Evolutionary conservation across 2,888 invertebrate species (phyloP).

Genomic region (Panorpa germanica): DNA sequence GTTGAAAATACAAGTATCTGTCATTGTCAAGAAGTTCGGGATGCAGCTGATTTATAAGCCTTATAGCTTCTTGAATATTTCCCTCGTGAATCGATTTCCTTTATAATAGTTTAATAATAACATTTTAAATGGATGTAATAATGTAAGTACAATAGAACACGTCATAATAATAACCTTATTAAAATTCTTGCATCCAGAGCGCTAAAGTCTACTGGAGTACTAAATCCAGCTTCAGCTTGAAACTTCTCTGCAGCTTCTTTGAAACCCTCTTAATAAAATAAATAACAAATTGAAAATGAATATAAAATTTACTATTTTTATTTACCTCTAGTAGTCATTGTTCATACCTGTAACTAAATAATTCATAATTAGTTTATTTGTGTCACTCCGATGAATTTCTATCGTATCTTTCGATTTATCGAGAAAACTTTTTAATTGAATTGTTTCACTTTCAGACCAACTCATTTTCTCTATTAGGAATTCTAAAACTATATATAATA

Average conservation of each 20-base stretch:
- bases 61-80: conserved; percentile 80
- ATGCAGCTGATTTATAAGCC: conserved; percentile 82
- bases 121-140: no score
- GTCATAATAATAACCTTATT: no score
- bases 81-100: conserved; percentile 89
- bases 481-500: no score
- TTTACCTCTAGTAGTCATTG: not conserved
- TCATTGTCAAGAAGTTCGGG: conserved; percentile 92
- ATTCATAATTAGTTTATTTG: conserved; percentile 97
- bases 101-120: no score
- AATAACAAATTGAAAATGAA: conserved; percentile 1
- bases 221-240: conserved; percentile 80
- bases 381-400: conserved; percentile 66
- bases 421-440: no score
- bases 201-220: conserved; percentile 58
- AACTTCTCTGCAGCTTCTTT: conserved; percentile 97
- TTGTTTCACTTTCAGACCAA: no score
- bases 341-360: conserved; percentile 83
- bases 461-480: no score
- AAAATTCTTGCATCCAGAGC: conserved; percentile 80
- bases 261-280: conserved; percentile 48
- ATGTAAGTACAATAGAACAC: no score
- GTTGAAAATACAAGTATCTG: conserved; percentile 85
- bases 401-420: no score
- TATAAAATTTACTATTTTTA: conserved; percentile 4